Percentiles rank a stretch among this genome's conserved stretches.
phyloP scores from a whole-genome alignment of 1,140 invertebrate species.

The Scaptomyza montana region DNA sequence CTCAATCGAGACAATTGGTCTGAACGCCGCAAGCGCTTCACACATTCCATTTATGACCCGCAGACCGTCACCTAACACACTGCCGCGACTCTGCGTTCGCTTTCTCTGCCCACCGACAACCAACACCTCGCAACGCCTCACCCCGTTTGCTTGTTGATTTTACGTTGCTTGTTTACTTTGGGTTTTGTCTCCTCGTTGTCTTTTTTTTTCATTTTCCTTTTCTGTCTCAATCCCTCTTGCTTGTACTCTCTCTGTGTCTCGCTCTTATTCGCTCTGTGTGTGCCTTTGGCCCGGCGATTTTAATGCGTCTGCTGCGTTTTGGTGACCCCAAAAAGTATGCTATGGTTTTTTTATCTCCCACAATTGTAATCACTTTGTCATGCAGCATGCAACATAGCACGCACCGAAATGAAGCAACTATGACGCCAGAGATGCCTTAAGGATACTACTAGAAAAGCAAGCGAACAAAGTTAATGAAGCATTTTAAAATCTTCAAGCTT shows the following conservation, averaged over 20 bases:
- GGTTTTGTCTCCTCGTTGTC: slow-evolving; percentile 22
- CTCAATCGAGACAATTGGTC: slow-evolving; percentile 74
- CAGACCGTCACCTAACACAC: slow-evolving; percentile 37
- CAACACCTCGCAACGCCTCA: background rate
- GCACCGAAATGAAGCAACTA: slow-evolving; percentile 28
- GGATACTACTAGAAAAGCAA: background rate
- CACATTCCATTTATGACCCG: slow-evolving; percentile 71
- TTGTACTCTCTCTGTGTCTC: background rate
- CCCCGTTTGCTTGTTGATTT: slow-evolving; percentile 48
- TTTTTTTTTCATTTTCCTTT: slow-evolving; percentile 1
- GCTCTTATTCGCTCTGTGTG: slow-evolving; percentile 14
- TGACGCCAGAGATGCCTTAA: slow-evolving; percentile 6
- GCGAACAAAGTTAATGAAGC: background rate
- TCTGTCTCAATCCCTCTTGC: background rate
- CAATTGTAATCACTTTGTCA: slow-evolving; percentile 41
- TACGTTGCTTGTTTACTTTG: slow-evolving; percentile 40
- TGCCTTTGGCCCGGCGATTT: slow-evolving; percentile 27
- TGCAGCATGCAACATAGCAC: slow-evolving; percentile 24
- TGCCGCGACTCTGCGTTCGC: slow-evolving; percentile 7
- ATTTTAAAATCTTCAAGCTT: background rate
- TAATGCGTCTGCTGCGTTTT: slow-evolving; percentile 46
- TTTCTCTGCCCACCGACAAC: background rate
- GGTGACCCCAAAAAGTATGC: slow-evolving; percentile 28
- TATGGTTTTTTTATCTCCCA: slow-evolving; percentile 14
- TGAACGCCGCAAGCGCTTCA: slow-evolving; percentile 67